These are phyloP conservation scores for Pampus argenteus DNA, from an alignment of 2,797 vertebrate species.

Conservation along the genomic window DNA sequence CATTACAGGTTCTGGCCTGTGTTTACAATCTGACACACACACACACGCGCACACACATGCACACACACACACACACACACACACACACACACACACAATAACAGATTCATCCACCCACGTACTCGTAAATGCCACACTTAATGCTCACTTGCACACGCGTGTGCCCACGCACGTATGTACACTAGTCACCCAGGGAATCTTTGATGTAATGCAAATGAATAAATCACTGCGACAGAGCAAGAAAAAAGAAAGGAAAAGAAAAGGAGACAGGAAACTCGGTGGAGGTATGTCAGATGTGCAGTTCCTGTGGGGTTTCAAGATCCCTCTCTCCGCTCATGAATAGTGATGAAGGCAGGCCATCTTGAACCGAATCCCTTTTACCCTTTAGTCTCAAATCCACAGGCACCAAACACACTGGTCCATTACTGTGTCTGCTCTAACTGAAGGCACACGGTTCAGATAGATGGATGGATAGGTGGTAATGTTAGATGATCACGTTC, in stretches of 20 bases:
- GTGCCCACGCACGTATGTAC: slow-evolving; percentile 40
- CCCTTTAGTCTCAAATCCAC: slow-evolving; percentile 43
- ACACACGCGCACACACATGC: slow-evolving; percentile 15
- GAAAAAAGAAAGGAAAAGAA: slow-evolving; percentile 60
- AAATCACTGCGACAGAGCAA: slow-evolving; percentile 70
- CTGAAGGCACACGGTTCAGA: slow-evolving; percentile 6
- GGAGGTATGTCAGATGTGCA: slow-evolving; percentile 65
- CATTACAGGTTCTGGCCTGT: slow-evolving; percentile 68
- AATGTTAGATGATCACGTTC: too few species aligned
- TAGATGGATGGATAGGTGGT: not conserved
- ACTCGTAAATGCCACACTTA: slow-evolving; percentile 58
- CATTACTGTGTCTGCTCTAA: slow-evolving; percentile 23
- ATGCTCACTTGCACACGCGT: slow-evolving; percentile 48
- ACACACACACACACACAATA: slow-evolving; percentile 27
- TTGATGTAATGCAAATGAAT: slow-evolving; percentile 78
- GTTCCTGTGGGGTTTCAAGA: slow-evolving; percentile 60
- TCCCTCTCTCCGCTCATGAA: slow-evolving; percentile 71
- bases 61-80: slow-evolving; percentile 26
- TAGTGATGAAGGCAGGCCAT: slow-evolving; percentile 69
- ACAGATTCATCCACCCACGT: slow-evolving; percentile 63
- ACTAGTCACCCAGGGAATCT: slow-evolving; percentile 66
- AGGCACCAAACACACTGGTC: slow-evolving; percentile 36
- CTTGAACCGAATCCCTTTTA: slow-evolving; percentile 62
- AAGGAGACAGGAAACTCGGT: slow-evolving; percentile 51
- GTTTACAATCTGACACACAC: slow-evolving; percentile 51